Conservation (phyloP, 1,140 invertebrate species). For the Rhagoletis pomonella region DNA sequence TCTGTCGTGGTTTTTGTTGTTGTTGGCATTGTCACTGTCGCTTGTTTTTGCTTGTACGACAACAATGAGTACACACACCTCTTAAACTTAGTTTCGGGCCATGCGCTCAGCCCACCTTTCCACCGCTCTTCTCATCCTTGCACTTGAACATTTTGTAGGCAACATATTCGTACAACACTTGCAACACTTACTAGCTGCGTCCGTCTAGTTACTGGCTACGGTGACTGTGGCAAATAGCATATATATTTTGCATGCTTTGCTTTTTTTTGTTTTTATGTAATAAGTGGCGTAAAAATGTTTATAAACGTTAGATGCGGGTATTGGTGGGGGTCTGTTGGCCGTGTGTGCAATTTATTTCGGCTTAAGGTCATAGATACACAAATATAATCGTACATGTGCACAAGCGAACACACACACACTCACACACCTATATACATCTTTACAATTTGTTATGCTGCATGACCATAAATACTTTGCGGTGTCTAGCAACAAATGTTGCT, state of each 20-base stretch:
- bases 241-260: not conserved
- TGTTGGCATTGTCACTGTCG: too few relatives aligned
- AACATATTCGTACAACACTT: conserved; percentile 31
- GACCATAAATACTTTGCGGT: conserved; percentile 21
- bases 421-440: not conserved
- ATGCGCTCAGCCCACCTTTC: not conserved
- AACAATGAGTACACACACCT: conserved; percentile 32
- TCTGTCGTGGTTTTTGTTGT: not conserved
- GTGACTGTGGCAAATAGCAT: not conserved
- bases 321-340: not conserved
- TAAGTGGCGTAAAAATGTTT: conserved; percentile 32
- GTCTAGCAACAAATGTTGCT: conserved; percentile 50
- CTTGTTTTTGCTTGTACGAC: conserved; percentile 41
- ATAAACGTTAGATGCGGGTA: not conserved
- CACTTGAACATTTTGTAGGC: not conserved
- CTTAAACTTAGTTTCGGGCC: not conserved
- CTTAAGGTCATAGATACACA: conserved; percentile 44
- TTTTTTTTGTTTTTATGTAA: not conserved
- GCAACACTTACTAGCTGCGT: not conserved
- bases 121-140: not conserved
- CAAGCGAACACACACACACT: not conserved
- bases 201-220: not conserved
- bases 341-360: conserved; percentile 30
- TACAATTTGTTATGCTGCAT: not conserved
- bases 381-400: not conserved